Evolutionary conservation across 2,888 invertebrate genomes (phyloP), one percentile per base, ranked within the genome.

Genomic region (Uloborus plumipes): DNA sequence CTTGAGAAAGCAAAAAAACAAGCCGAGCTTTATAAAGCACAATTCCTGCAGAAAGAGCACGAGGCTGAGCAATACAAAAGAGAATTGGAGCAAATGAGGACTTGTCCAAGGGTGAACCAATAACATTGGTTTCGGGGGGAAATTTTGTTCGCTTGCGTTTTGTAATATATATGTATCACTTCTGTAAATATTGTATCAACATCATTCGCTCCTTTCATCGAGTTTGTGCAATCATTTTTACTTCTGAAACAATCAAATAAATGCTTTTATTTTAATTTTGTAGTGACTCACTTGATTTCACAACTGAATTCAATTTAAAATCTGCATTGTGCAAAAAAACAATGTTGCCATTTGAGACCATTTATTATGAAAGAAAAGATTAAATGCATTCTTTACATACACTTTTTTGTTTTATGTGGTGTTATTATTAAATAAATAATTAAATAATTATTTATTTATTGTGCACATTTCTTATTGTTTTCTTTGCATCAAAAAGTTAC

Each of bases 1-100:
- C 59, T 85, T 11, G 84, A 84, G 47, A 78, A 72, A 67, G 58
- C 75, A 26, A 78, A 79, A 67, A 79, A 55, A 71, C 70, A 85
- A 50, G 82, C 85, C 14, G 85, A 84, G 51, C 50, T 84, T 15
- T 85, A 85, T 64, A 84, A 81, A 74, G 69, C 69, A n/a, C 84
- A 85, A 61, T 61, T 86, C 3, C 9, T 83, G n/a, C 81, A 85
- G 69, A 86, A 86, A 62, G 84, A 84, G 26, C 65, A 85, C 50
- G 85, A 85, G 66, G 82, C 84, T 26, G 84, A 85, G 55, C 65
- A 75, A 51, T 84, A 84, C 47, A 75, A 69, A 70, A 85, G 82
- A 72, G 72, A 85, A 80, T 65, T 84, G 1, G 77, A 81, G 62
- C 64, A 80, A 22, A 81, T 84, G 76, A 77, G 69, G 22, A 73